phyloP scores from a whole-genome alignment of 1,140 invertebrate genomes.

The Drosophila rufa region DNA sequence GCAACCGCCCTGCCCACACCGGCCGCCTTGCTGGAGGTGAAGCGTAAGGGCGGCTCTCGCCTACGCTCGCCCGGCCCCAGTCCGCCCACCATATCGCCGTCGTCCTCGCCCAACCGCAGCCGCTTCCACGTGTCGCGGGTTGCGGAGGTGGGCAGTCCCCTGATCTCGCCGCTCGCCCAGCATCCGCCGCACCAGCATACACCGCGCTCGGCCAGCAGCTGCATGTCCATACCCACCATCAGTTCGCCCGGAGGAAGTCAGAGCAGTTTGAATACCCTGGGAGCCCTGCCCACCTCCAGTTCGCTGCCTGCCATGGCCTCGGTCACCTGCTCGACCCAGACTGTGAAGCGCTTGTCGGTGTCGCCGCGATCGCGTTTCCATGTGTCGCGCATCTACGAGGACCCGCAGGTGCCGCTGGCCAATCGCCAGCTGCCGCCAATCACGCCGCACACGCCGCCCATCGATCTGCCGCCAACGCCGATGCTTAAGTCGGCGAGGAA shows the following conservation, averaged over 20 bases:
- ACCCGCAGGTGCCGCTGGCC: slow-evolving; percentile 64
- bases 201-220: slow-evolving; percentile 68
- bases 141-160: slow-evolving; percentile 82
- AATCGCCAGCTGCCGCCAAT: slow-evolving; percentile 64
- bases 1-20: slow-evolving; percentile 67
- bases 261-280: slow-evolving; percentile 42
- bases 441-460: slow-evolving; percentile 73
- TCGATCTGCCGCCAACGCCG: slow-evolving; percentile 75
- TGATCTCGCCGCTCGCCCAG: slow-evolving; percentile 74
- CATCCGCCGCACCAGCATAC: slow-evolving; percentile 48
- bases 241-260: slow-evolving; percentile 58
- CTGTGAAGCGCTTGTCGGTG: slow-evolving; percentile 70
- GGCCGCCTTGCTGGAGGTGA: slow-evolving; percentile 83
- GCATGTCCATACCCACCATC: slow-evolving; percentile 73
- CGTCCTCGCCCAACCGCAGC: slow-evolving; percentile 88
- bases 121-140: slow-evolving; percentile 88
- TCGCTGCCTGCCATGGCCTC: slow-evolving; percentile 81
- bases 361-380: slow-evolving; percentile 80
- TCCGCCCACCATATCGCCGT: slow-evolving; percentile 89
- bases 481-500: slow-evolving; percentile 74
- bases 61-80: slow-evolving; percentile 89
- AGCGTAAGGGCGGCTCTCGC: slow-evolving; percentile 86
- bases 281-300: slow-evolving; percentile 71
- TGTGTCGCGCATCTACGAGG: slow-evolving; percentile 80
- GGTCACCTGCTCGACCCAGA: slow-evolving; percentile 78